A percentile compares a stretch with the other conserved stretches of the same genome.
phyloP scores from a whole-genome alignment of 2,113 vertebrate genomes.

The Archocentrus centrarchus region DNA sequence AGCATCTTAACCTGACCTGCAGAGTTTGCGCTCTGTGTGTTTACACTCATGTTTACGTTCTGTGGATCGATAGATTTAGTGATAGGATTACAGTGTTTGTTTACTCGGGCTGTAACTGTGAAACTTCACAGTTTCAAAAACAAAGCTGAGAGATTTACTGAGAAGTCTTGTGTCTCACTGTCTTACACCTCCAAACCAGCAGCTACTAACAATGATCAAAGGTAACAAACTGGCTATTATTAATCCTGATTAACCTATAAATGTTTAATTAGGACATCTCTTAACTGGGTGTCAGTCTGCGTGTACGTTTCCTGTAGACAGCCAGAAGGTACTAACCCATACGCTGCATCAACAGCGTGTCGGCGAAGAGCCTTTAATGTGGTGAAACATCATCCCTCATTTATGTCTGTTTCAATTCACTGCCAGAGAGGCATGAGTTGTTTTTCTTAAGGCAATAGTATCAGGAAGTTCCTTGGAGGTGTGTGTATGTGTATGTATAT shows the following conservation, averaged over 20 bases:
- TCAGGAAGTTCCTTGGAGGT: conserved; percentile 4
- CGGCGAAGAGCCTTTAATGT: neutral
- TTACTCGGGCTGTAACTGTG: neutral
- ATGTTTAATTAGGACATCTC: neutral
- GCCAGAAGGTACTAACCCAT: neutral
- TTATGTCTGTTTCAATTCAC: neutral
- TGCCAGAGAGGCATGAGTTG: neutral
- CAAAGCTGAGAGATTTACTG: neutral
- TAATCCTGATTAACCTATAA: neutral
- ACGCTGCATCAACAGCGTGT: neutral
- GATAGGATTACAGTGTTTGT: neutral
- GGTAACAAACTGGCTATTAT: neutral
- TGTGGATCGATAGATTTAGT: neutral
- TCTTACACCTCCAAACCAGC: neutral
- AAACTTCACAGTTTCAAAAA: neutral
- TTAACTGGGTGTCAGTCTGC: neutral
- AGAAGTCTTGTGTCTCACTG: neutral
- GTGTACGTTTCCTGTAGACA: neutral
- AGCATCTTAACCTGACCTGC: neutral
- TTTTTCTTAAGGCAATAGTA: neutral
- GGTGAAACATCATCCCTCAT: neutral
- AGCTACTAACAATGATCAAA: neutral
- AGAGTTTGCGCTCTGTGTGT: neutral
- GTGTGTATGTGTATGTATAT: neutral
- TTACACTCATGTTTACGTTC: neutral